phyloP scores from a whole-genome alignment of 2,797 vertebrate species.

The Ambastaia sidthimunki region DNA sequence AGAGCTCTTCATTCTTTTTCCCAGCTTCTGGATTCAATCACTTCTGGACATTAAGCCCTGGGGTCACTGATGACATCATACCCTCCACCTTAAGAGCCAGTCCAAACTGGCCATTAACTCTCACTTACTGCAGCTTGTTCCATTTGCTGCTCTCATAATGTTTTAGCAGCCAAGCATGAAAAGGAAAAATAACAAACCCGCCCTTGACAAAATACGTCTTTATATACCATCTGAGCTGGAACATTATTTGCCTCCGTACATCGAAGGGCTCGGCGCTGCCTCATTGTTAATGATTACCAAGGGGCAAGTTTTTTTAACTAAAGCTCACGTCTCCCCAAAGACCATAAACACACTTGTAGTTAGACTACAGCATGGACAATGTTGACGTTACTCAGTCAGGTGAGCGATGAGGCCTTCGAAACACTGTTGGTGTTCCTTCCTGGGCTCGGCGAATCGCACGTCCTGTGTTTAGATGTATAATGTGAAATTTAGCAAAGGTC shows the following conservation, averaged over 20 bases:
- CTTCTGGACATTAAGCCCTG: constrained; percentile 53
- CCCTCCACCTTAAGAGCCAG: constrained; percentile 61
- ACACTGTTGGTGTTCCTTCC: constrained; percentile 45
- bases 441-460: constrained; percentile 19
- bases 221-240: constrained; percentile 54
- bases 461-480: constrained; percentile 33
- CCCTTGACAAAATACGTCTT: constrained; percentile 52
- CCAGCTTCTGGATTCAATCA: constrained; percentile 67
- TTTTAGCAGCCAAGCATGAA: constrained; percentile 57
- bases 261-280: constrained; percentile 31
- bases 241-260: constrained; percentile 53
- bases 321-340: constrained; percentile 49
- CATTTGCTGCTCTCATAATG: constrained; percentile 54
- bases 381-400: constrained; percentile 46
- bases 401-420: constrained; percentile 34
- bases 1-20: constrained; percentile 56
- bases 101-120: constrained; percentile 53
- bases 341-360: constrained; percentile 58
- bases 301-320: constrained; percentile 53
- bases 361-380: constrained; percentile 16
- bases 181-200: constrained; percentile 54
- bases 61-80: constrained; percentile 73
- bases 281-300: constrained; percentile 61
- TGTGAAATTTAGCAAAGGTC: constrained; percentile 20
- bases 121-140: constrained; percentile 47